A percentile compares a stretch with the other conserved stretches of the same genome.
These are phyloP conservation scores for Phocoena sinus DNA, from an alignment of 2,113 vertebrate species.

Conservation along the genomic window DNA sequence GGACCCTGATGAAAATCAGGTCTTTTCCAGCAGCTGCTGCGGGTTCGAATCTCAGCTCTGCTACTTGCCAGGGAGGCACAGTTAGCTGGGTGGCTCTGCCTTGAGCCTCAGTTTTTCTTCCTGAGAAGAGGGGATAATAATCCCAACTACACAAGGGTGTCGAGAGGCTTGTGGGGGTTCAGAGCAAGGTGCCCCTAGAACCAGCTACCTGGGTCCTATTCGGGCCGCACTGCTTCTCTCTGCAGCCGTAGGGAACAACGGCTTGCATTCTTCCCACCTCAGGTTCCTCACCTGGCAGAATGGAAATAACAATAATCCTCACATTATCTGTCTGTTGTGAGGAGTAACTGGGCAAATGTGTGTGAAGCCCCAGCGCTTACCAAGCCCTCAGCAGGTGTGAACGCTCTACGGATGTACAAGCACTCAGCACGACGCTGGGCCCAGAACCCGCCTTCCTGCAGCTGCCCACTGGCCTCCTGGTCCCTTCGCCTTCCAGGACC, in stretches of 20 bases:
- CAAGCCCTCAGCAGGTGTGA: accelerated
- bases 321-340: accelerated
- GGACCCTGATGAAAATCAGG: no score
- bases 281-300: neutral
- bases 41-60: no score
- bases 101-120: neutral
- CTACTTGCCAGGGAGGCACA: neutral
- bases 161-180: neutral
- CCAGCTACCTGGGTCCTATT: neutral
- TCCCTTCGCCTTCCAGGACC: neutral
- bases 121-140: neutral
- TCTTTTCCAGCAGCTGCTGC: neutral
- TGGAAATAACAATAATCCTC: neutral
- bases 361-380: no score
- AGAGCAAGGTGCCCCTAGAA: neutral
- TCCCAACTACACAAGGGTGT: neutral
- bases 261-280: no score
- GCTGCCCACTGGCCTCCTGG: accelerated
- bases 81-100: neutral
- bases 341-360: neutral
- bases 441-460: neutral
- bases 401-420: accelerated
- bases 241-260: accelerated
- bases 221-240: neutral
- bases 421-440: accelerated